Base-by-base conservation (phyloP, 2,888 invertebrate species). In the Lasius fuliginosus region DNA sequence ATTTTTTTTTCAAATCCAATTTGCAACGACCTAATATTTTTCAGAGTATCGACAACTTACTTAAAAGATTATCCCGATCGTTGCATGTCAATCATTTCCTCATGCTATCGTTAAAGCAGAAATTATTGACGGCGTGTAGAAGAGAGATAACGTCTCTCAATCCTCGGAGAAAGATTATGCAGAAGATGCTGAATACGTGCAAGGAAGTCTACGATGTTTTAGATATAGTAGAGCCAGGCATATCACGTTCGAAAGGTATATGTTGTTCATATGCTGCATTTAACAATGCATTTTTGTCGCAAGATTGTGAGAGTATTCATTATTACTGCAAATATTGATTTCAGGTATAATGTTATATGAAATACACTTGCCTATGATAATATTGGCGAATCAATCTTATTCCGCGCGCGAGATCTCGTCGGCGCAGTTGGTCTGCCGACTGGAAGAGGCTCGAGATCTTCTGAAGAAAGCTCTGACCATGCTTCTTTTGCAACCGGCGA, bases 261-360 rank as follows among this genome's bases (percentile, higher is more conserved):
- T 73, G 4, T 40, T 53, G 15, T 27, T 23, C 23, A 36, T 23
- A 58, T 18, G 15, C 6, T 40, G 11, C 15, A 33, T 36, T 6
- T 4, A 36, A 36, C 4, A 36, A 36, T 36, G 6, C 6, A 36
- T 36, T 36, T 36, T 36, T 36, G 36, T 36, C 36, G 36, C 36
- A 36, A 36, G 36, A 4, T 36, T 36, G 36, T 36, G 4, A 36
- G 36, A 67, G n/a, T 62, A 62, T 40, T 65, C 60, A 3, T 73
- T 77, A 77, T 77, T 49, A 33, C 46, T 33, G 18, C 18, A 33
- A 46, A 30, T 69, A 40, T 46, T 3, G 30, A 56, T 95, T 96
- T 83, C 94, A 96, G 98, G 97, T 0, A 97, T 98, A 75, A 96
- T 97, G 12, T 92, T 98, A 58, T 98, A 98, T 91, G 98, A 98